Conservation (phyloP, 2,113 vertebrate species). For the Cavia aperea region DNA sequence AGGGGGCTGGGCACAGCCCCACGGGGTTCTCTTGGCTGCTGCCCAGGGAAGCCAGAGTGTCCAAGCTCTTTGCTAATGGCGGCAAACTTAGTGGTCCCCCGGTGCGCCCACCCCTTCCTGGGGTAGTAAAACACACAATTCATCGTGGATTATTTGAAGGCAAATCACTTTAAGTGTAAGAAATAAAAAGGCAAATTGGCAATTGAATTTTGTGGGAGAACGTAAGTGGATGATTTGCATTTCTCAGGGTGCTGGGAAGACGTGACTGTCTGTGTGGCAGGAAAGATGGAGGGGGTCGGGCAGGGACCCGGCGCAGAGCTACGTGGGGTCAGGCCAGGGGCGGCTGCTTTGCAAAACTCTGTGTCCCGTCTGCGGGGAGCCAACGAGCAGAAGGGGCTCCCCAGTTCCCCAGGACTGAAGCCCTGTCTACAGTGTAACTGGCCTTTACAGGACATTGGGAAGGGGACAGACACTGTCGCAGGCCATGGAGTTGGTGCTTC, state of each 20-base stretch:
- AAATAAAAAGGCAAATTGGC: slow-evolving; percentile 62
- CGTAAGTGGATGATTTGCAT: slow-evolving; percentile 48
- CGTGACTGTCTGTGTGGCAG: not conserved
- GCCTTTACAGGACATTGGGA: slow-evolving; percentile 35
- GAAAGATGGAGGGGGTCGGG: not conserved
- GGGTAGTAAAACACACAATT: slow-evolving; percentile 43
- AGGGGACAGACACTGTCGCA: slow-evolving; percentile 36
- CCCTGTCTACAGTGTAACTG: not conserved
- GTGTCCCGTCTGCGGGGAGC: not conserved
- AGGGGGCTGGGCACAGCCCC: rapidly evolving
- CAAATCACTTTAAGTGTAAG: slow-evolving; percentile 52
- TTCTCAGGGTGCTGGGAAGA: not conserved
- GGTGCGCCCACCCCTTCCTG: not conserved
- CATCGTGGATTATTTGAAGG: slow-evolving; percentile 34
- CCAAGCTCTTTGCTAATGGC: rapidly evolving
- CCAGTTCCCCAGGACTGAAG: not conserved
- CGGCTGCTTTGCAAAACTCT: not conserved
- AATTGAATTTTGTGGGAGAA: slow-evolving; percentile 49
- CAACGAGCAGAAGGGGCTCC: not conserved
- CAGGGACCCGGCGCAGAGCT: not conserved
- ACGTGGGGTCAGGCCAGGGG: not conserved
- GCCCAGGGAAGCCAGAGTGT: not conserved
- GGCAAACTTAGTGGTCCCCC: not conserved
- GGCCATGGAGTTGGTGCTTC: slow-evolving; percentile 16
- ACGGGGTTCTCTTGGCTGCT: not conserved